Base-by-base conservation (phyloP, 2,797 vertebrate genomes). In the Megalops cyprinoides region DNA sequence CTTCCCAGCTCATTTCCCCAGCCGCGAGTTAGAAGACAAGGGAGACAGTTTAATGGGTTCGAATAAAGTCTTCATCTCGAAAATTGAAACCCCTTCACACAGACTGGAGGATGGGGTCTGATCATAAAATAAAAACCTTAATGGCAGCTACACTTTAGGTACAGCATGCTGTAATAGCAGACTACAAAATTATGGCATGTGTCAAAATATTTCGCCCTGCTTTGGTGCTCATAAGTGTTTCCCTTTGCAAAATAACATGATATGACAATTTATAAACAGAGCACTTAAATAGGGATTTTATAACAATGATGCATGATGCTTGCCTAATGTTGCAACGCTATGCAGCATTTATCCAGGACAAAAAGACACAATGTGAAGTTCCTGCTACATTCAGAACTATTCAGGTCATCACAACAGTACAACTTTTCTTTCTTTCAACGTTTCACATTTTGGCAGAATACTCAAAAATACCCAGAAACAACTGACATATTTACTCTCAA, bases 11-110 rank as follows among this genome's bases (percentile, higher is more conserved):
- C 58, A 88, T 88, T 88, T 87, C 82, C 85, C n/a, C 76, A 34
- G 10, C 74, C 37, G 8, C 42, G 53, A 74, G 62, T 87, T 83
- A 84, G 79, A 84, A 86, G 87, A 87, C 82, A n/a, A n/a, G 78
- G 88, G 56, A 49, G 77, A 86, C 85, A 86, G 85, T 82, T 89
- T 91, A 90, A 90, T 91, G 85, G 85, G 37, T 85, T 88, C 42
- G 7, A 12, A 44, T 74, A 74, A 65, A 53, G 74, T 84, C 56
- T 79, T 86, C 86, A 81, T 88, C 80, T 86, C 51, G 73, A 88
- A 82, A 87, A 85, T 79, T 84, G 78, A 85, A 82, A 87, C 85
- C 60, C 88, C 85, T 88, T 82, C 80, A 86, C 86, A 86, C 55
- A 51, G 87, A 83, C 80, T 79, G 81, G 34, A 51, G 53, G 79